Conservation (phyloP, 2,797 vertebrate species). For the Paramormyrops hopkinsi region DNA sequence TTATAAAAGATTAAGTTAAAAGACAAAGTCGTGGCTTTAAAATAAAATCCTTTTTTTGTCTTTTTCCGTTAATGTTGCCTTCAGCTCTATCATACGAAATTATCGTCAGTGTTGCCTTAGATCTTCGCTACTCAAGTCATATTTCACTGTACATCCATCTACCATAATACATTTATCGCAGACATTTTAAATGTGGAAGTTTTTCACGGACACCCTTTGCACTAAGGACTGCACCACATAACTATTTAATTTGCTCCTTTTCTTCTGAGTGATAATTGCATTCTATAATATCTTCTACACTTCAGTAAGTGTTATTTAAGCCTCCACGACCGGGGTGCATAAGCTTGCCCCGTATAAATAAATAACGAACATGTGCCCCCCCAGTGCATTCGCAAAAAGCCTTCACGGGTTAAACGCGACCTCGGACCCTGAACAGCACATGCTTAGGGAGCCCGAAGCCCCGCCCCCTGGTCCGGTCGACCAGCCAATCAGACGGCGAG, state of each 20-base stretch:
- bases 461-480: slow-evolving; percentile 9
- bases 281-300: neutral
- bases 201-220: neutral
- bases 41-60: neutral
- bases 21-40: neutral
- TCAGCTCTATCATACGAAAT: neutral
- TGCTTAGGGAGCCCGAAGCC: neutral
- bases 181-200: neutral
- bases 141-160: neutral
- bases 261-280: neutral
- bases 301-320: neutral
- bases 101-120: neutral
- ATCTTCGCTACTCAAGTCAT: neutral
- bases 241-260: neutral
- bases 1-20: slow-evolving; percentile 1
- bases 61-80: neutral
- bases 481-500: slow-evolving; percentile 19
- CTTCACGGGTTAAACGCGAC: slow-evolving; percentile 11
- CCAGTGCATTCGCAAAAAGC: neutral
- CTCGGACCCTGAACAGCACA: neutral
- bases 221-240: neutral
- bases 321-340: neutral
- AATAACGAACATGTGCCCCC: neutral
- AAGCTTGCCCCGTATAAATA: neutral
- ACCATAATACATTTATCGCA: neutral